Base-by-base conservation (phyloP, 2,113 vertebrate genomes). In the Epinephelus lanceolatus region DNA sequence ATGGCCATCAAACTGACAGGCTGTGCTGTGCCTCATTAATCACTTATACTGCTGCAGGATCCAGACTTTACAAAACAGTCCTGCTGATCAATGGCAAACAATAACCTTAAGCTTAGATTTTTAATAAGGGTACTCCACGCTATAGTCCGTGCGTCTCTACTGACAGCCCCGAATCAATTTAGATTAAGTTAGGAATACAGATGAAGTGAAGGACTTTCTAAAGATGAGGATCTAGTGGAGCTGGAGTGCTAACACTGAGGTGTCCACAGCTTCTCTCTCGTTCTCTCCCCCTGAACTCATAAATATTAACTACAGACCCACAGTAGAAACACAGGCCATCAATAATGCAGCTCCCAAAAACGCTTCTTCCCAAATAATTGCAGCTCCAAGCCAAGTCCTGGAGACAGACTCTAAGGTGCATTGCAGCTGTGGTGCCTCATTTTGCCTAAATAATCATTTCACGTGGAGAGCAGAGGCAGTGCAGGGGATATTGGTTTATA, bases 271-370 rank as follows among this genome's bases (percentile, higher is more conserved):
- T 40, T 14, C 17, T 62, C 62, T 49, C 52, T 59, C 21, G 61
- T 62, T 57, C 65, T 55, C 40, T 19, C 53, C 11, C 49, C 5
- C 53, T 30, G 1, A 25, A 12, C 82, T 63, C 80, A 89, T 92
- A 76, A 89, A 92, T 92, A 86, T 89, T 86, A 91, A 89, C 61
- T 30, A 74, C n/a, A 49, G 23, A 68, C 65, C 68, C 52, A 67
- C 25, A 69, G 78, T 76, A 57, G 71, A 89, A 79, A 86, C 45
- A 75, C 68, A 79, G 74, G 12, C 71, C 70, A 92, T 71, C 15
- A 81, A 88, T 90, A 87, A 81, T 89, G 87, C 85, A 91, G 47
- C 45, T 73, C 51, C 42, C 71, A 63, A 89, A 92, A 93, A 91
- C 12, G 57, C 71, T 72, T 57, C 78, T 85, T 79, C 68, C 57